Base-by-base conservation (phyloP, 1,140 invertebrate species). In the Lordiphosa clarofinis region DNA sequence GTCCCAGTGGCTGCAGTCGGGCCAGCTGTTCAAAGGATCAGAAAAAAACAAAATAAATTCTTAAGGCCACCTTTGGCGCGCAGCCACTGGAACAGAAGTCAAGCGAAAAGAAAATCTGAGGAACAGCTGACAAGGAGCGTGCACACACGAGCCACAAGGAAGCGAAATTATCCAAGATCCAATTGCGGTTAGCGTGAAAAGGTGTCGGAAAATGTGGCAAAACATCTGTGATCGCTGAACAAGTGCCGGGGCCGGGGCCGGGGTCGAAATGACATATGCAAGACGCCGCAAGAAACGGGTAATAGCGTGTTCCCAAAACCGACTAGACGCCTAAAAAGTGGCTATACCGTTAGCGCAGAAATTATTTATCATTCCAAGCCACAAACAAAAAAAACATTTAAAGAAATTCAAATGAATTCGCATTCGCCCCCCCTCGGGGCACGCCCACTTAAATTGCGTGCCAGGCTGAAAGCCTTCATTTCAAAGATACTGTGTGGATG, bases 381-480 rank as follows among this genome's bases (percentile, higher is more conserved):
- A 66, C 44, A 36, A 31, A 49, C 31, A 49, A 44, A 73, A 49
- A 44, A 70, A 66, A 59, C 68, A 82, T 82, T 84, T 76, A 66
- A 63, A 84, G 64, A 84, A 84, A 84, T 78, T 84, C 78, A 84
- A 84, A 84, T 76, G 69, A 78, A 84, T 78, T 84, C 73, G 78
- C 48, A 35, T 39, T 56, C 12, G 59, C 84, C 56, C 63, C 74
- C 56, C 56, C 43, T 56, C 62, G 70, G 62, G 65, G 62, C 75
- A 81, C 86, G 86, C 86, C 86, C 86, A 87, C 86, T 87, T 87
- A 87, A 87, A 86, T 87, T 87, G 86, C 86, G 86, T 87, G 79
- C 70, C 65, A 81, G 73, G 76, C 61, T 81, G 75, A 82, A 81
- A 81, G 75, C 75, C 78, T 84, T 84, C 78, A 84, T 84, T 84